Base-by-base conservation (phyloP, 2,888 invertebrate species). In the Sympetrum striolatum region DNA sequence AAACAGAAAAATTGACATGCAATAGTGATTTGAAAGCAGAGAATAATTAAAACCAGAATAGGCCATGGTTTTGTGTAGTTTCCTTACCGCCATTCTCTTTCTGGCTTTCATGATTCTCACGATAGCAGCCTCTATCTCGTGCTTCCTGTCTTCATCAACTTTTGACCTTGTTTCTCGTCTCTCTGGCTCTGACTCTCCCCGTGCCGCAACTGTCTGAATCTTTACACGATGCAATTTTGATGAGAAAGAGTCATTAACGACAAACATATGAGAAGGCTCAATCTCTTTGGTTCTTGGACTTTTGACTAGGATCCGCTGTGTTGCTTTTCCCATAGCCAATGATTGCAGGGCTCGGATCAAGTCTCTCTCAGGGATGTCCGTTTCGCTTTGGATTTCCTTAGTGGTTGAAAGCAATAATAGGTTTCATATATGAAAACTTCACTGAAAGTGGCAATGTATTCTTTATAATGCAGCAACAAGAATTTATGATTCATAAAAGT, bases 71-170 rank as follows among this genome's bases (percentile, higher is more conserved):
- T 12, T 2, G 4, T 53, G 2, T 0, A 18, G 18, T 1, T 18
- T 53, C 5, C 95, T 93, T 94, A 97, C 97, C 94, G 97, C 96
- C 96, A 99, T 97, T 93, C 97, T 96, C 95, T 99, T 99, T 92
- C 99, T 96, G 90, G 98, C 98, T 95, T 99, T 99, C 99, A 99
- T 99, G 93, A 99, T 99, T 93, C 99, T 96, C 92, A 99, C 99
- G 93, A 99, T 99, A 92, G 99, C 99, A 90, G 99, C 99, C 95
- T 99, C 99, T 92, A 99, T 99, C 95, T 99, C 99, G 94, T 99
- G 99, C 94, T 99, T 99, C 92, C 99, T 96, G 94, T 99, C 99
- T 94, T 99, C 99, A 93, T 99, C 99, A 86, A 99, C 98, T 94
- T 99, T 99, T 93, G 97, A 98, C 92, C 99, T 96, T 0, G 99